A percentile compares a stretch with the other conserved stretches of the same genome.
Conservation (phyloP, 2,113 vertebrate species). For the Apteryx mantelli region DNA sequence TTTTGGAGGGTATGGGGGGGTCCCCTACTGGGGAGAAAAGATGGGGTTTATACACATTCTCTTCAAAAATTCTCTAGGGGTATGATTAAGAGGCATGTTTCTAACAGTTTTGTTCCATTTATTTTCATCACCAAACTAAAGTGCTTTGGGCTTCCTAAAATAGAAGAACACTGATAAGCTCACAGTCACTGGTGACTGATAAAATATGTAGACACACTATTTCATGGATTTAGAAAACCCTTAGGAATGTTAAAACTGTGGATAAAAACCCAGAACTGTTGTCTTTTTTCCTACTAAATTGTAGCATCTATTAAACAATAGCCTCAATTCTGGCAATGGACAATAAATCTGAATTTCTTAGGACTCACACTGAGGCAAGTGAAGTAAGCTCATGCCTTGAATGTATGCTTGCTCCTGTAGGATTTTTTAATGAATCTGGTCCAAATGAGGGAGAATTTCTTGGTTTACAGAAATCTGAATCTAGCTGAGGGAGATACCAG, state of each 20-base stretch:
- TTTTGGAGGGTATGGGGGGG: accelerated
- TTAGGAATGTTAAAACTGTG: neutral
- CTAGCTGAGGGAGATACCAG: neutral
- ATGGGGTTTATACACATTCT: neutral
- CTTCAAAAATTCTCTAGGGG: neutral
- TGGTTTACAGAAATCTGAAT: neutral
- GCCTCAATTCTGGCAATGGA: neutral
- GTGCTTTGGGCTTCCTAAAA: neutral
- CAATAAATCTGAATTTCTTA: neutral
- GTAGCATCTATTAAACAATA: neutral
- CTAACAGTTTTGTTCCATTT: neutral
- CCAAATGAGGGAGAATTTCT: neutral
- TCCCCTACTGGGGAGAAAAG: neutral
- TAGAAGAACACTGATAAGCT: neutral
- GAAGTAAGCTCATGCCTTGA: neutral
- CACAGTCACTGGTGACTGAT: neutral
- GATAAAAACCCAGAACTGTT: neutral
- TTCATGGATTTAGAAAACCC: neutral
- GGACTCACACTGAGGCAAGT: neutral
- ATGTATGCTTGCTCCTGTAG: neutral
- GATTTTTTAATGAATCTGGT: neutral
- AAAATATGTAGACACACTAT: neutral
- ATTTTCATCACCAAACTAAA: neutral
- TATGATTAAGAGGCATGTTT: neutral
- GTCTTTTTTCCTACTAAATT: neutral